A percentile compares a stretch with the other conserved stretches of the same genome.
Conservation (phyloP, 1,140 invertebrate species). For the Drosophila ambigua region DNA sequence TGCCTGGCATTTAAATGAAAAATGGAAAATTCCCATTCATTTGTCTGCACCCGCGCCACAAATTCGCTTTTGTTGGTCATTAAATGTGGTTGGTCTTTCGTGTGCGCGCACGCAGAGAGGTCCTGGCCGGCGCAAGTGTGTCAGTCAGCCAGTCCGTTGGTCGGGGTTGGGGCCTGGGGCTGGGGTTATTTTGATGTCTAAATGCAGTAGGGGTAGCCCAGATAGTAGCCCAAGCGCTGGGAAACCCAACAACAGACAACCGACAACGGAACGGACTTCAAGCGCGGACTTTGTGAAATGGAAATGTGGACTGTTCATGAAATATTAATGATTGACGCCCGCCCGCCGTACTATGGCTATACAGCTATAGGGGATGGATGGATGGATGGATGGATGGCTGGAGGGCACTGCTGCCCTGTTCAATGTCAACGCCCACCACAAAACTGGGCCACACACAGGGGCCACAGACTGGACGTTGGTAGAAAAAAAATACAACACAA, state of each 20-base stretch:
- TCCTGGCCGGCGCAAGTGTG: conserved; percentile 48
- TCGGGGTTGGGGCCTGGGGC: too few relatives aligned
- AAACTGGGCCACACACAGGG: conserved; percentile 50
- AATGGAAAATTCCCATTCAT: conserved; percentile 60
- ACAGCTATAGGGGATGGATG: too few relatives aligned
- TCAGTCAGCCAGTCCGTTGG: conserved; percentile 27
- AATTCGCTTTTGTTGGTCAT: conserved; percentile 53
- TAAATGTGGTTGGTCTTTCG: conserved; percentile 46
- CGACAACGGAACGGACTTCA: conserved; percentile 2
- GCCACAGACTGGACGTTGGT: conserved; percentile 7
- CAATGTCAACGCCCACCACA: conserved; percentile 67
- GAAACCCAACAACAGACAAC: not conserved
- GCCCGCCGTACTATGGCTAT: not conserved
- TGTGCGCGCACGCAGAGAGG: conserved; percentile 42
- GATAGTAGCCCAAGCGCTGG: not conserved
- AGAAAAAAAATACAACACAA: conserved; percentile 12
- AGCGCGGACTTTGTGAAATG: conserved; percentile 62
- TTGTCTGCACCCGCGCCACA: conserved; percentile 18
- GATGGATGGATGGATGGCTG: too few relatives aligned
- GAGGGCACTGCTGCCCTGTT: conserved; percentile 27
- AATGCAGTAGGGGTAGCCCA: conserved; percentile 10
- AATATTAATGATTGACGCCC: conserved; percentile 82
- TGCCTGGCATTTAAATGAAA: conserved; percentile 75
- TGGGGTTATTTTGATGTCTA: conserved; percentile 32
- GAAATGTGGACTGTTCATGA: conserved; percentile 76